These are phyloP conservation scores for Polydrusus pterygomalis DNA, from an alignment of 2,888 invertebrate genomes.

Conservation along the genomic window DNA sequence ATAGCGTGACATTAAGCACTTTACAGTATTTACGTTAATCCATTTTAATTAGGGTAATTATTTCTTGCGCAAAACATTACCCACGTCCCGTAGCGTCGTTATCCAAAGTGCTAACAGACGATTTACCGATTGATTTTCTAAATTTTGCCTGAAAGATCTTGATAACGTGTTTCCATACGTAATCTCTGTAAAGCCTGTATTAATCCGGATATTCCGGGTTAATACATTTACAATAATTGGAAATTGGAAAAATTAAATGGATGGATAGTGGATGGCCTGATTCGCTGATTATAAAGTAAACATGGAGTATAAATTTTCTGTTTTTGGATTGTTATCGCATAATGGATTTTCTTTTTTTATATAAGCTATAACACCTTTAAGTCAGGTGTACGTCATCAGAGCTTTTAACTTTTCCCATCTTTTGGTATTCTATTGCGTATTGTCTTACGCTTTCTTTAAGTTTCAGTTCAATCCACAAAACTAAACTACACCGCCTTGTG, in stretches of 20 bases:
- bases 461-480: too few relatives aligned
- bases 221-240: conserved; percentile 28
- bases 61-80: conserved; percentile 31
- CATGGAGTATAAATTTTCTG: background rate
- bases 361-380: too few relatives aligned
- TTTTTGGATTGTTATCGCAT: background rate
- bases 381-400: too few relatives aligned
- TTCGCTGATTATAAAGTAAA: conserved; percentile 29
- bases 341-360: background rate
- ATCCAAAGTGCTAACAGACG: conserved; percentile 8
- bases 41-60: conserved; percentile 37
- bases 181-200: background rate
- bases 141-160: conserved; percentile 33
- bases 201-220: conserved; percentile 17
- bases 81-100: conserved; percentile 15
- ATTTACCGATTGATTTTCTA: conserved; percentile 25
- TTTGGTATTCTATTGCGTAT: too few relatives aligned
- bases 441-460: too few relatives aligned
- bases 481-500: too few relatives aligned
- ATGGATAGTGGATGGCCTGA: conserved; percentile 8
- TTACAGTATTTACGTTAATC: conserved; percentile 2
- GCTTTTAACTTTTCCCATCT: too few relatives aligned
- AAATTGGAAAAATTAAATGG: conserved; percentile 26
- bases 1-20: conserved; percentile 10
- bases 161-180: conserved; percentile 29